phyloP scores from a whole-genome alignment of 2,797 vertebrate genomes.

The Squalus acanthias region DNA sequence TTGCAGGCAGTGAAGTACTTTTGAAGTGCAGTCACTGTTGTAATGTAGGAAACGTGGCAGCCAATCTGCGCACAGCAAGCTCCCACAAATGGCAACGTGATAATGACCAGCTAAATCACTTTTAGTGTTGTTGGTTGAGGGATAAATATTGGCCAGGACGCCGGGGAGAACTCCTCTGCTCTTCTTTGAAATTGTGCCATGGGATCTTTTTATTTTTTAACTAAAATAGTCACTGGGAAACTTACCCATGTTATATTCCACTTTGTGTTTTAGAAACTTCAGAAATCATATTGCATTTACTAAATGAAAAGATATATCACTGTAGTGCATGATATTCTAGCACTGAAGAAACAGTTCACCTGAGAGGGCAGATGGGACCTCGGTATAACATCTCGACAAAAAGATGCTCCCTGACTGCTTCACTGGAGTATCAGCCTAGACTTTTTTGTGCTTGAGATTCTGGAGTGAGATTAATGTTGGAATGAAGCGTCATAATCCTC shows the following conservation, averaged over 20 bases:
- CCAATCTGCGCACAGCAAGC: not conserved
- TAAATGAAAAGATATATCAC: not conserved
- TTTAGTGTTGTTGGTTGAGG: not conserved
- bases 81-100: no score
- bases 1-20: not conserved
- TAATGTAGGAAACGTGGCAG: not conserved
- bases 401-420: not conserved
- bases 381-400: not conserved
- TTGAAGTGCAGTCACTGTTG: not conserved
- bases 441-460: not conserved
- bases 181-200: not conserved
- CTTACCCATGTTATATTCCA: not conserved
- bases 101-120: no score
- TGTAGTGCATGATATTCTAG: not conserved
- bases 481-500: not conserved
- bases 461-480: not conserved
- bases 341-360: not conserved
- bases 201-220: not conserved
- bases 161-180: not conserved
- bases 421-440: not conserved
- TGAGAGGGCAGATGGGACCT: not conserved
- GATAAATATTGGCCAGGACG: not conserved
- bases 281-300: not conserved
- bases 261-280: not conserved
- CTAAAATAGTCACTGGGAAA: not conserved